Evolutionary conservation across 2,888 invertebrate species (phyloP), one percentile per base, ranked within the genome.

Genomic region (Emmelina monodactyla): DNA sequence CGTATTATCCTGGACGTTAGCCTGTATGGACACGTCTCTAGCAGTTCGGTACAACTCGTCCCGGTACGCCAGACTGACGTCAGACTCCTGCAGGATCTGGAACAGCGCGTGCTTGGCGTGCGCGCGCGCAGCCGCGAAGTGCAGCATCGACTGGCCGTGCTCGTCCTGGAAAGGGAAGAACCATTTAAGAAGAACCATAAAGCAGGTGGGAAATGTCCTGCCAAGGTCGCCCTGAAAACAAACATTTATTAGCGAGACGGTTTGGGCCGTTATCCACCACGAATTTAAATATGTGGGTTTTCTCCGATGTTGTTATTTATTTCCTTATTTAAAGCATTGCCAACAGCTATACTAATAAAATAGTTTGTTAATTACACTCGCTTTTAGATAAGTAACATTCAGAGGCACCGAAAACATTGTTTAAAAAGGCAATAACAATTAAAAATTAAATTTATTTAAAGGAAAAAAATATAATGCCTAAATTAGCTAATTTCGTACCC

Each of bases 11-110:
- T 84, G 81, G 31, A 92, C 84, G 45, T 88, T 88, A 1, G 91
- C 88, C 52, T 91, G 88, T 34, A 88, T 82, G 10, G 93, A 92
- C 22, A 94, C 89, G 62, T 94, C 94, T 28, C 94, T 75, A 0
- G 92, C 91, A 1, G 94, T 94, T 28, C 92, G 82, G 62, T 93
- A 94, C n/a, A 91, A 65, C 50, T 91, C 91, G 62, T 95, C 94
- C 34, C 94, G 82, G 57, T 87, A 91, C 1, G 88, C 91, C 32
- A 94, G 80, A 60, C 90, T 92, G 14, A 90, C 85, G 46, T 89
- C 87, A 0, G 89, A 87, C 56, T 94, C 93, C 55, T 88, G 85
- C 3, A 94, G 83, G 13, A 94, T 78, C 51, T 92, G 89, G 54
- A 89, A 87, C 22, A 94, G 75, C 0, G 90, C 90, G 44, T 91